Evolutionary conservation across 2,797 vertebrate species (phyloP).

Genomic region (Poeciliopsis presidionis): DNA sequence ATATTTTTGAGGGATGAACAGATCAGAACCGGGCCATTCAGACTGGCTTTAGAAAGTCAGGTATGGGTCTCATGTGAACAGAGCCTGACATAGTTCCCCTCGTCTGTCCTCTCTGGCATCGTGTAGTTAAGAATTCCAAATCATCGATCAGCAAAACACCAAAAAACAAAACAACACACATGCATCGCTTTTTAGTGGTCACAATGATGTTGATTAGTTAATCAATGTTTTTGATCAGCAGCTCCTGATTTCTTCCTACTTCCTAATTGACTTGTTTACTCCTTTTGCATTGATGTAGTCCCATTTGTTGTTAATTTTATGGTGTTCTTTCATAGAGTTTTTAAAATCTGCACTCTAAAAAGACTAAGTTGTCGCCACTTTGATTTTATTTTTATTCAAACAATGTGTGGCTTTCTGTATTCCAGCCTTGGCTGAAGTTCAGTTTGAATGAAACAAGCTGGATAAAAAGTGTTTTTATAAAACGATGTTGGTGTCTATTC

Average conservation of each 20-base stretch:
- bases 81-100: no score
- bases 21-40: no score
- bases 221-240: neutral
- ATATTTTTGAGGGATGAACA: no score
- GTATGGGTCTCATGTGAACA: no score
- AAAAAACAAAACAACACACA: neutral
- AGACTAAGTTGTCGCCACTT: neutral
- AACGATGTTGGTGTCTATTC: conserved; percentile 9
- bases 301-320: neutral
- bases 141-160: neutral
- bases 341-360: neutral
- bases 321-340: neutral
- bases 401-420: conserved; percentile 6
- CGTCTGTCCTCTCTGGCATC: neutral
- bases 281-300: neutral
- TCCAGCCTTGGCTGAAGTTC: conserved; percentile 24
- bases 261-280: neutral
- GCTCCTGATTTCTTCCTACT: neutral
- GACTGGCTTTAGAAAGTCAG: no score
- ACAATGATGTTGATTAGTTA: neutral
- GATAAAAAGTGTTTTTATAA: conserved; percentile 9
- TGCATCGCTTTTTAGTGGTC: neutral
- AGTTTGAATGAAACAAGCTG: conserved; percentile 8
- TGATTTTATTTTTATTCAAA: neutral
- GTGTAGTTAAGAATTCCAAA: neutral